Evolutionary conservation across 2,888 invertebrate species (phyloP), one percentile per base, ranked within the genome.

Genomic region (Endomychus coccineus): DNA sequence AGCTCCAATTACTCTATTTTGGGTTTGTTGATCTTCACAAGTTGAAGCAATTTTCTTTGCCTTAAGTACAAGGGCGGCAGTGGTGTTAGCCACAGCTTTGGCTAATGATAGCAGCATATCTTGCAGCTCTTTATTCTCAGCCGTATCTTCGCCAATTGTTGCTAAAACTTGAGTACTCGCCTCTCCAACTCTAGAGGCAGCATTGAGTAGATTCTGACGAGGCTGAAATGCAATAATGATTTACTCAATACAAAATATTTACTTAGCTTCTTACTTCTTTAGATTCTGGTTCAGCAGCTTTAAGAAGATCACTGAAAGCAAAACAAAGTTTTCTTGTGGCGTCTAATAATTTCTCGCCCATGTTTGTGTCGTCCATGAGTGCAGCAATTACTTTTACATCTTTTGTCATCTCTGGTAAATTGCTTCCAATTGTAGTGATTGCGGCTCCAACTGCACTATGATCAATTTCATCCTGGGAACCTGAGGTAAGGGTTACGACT

Each of bases 21-120:
- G 88, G 16, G 80, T 77, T 21, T 77, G 80, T 45, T 84, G 83
- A 51, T 87, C 86, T 29, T 78, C 77, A 57, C 86, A 86, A 48
- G 87, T 87, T 1, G 89, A 87, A 0, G 97, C 95, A 44, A 97
- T 94, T 54, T 89, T 88, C 71, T 97, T 96, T 0, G 97, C 96
- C 60, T 91, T 89, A 35, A 97, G 73, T 2, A 99, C 97, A 33
- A 98, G 69, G 1, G 91, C 89, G 0, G 98, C 97, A 0, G 98
- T 96, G 2, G 95, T 91, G 62, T 96, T 98, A 24, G 98, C 98
- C 16, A 98, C 97, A 0, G 89, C 90, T 68, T 97, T 97, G 4
- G 97, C 97, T 48, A 96, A 71, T 0, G 89, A 86, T 14, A 98
- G 71, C 0, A 98, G 75, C 69, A 91, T 85, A 52, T 98, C 97